Evolutionary conservation across 2,888 invertebrate species (phyloP).

Genomic region (Cryptosula pallasiana): DNA sequence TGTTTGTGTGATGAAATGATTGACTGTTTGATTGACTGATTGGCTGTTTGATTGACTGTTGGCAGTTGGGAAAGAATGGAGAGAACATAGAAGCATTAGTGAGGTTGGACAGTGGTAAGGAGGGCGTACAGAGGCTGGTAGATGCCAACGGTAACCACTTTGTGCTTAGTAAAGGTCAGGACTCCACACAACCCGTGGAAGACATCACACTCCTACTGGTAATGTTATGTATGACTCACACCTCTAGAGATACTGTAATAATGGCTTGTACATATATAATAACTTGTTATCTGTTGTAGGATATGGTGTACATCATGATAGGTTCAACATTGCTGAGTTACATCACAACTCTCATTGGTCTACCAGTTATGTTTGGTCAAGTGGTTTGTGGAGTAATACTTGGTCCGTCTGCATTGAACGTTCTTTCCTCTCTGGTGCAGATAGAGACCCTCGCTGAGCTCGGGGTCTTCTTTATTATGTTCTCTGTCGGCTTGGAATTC

Average conservation of each 20-base stretch:
- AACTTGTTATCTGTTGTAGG: too few species aligned
- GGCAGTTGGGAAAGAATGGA: conserved; percentile 25
- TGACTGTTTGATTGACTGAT: too few species aligned
- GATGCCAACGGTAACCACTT: conserved; percentile 35
- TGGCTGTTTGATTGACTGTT: too few species aligned
- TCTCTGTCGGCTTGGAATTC: conserved; percentile 34
- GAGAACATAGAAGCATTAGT: conserved; percentile 32
- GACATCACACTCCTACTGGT: conserved; percentile 32
- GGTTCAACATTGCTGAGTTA: conserved; percentile 27
- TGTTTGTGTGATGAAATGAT: too few species aligned
- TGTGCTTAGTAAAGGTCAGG: conserved; percentile 31
- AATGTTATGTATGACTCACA: too few species aligned
- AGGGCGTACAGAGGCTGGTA: conserved; percentile 30
- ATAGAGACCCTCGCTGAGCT: conserved; percentile 35
- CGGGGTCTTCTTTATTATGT: conserved; percentile 36
- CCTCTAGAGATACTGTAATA: too few species aligned
- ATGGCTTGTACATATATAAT: too few species aligned
- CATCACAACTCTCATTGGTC: conserved; percentile 29
- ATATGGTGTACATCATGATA: conserved; percentile 31
- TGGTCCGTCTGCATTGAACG: conserved; percentile 32
- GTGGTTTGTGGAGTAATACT: conserved; percentile 33
- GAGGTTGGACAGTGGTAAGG: conserved; percentile 27
- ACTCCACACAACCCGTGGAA: conserved; percentile 33
- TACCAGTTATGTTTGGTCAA: conserved; percentile 35
- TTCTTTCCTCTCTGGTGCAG: conserved; percentile 34